A percentile compares a stretch with the other conserved stretches of the same genome.
Conservation (phyloP, 37 sponge, comb jelly and placozoan genomes). For the Cliona cf. orientalis region DNA sequence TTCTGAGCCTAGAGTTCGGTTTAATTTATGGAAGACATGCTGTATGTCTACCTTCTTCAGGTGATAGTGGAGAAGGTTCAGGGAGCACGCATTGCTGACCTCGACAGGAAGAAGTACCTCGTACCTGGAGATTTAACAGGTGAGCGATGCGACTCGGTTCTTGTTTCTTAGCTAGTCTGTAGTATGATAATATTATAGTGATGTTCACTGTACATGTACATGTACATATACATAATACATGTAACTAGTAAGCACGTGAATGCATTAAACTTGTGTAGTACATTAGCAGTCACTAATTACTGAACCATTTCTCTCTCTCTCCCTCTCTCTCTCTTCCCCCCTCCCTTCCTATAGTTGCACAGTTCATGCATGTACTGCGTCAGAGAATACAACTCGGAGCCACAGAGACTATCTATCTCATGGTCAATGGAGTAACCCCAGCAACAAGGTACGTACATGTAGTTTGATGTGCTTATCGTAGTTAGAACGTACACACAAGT, state of each 20-base stretch:
- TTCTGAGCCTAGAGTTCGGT: neutral
- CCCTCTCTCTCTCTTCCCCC: no score
- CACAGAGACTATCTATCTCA: conserved; percentile 78
- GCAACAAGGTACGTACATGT: conserved; percentile 56
- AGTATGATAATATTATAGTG: no score
- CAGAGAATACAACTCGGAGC: conserved; percentile 82
- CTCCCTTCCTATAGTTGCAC: conserved; percentile 64
- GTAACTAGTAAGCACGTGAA: no score
- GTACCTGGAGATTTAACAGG: conserved; percentile 95
- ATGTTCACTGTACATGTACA: no score
- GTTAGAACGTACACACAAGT: no score
- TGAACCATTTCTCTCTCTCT: no score
- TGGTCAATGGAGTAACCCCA: conserved; percentile 74
- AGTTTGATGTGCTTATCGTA: no score
- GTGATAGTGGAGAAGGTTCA: conserved; percentile 92
- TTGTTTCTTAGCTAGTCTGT: neutral
- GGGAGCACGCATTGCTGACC: conserved; percentile 85
- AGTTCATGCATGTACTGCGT: conserved; percentile 81
- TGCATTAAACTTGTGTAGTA: no score
- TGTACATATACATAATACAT: no score
- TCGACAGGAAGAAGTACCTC: conserved; percentile 95
- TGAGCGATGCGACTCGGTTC: no score
- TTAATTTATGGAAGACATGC: neutral
- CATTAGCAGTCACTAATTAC: no score
- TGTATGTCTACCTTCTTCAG: conserved; percentile 33